phyloP scores from a whole-genome alignment of 2,888 invertebrate genomes.

The Eristalis arbustorum region DNA sequence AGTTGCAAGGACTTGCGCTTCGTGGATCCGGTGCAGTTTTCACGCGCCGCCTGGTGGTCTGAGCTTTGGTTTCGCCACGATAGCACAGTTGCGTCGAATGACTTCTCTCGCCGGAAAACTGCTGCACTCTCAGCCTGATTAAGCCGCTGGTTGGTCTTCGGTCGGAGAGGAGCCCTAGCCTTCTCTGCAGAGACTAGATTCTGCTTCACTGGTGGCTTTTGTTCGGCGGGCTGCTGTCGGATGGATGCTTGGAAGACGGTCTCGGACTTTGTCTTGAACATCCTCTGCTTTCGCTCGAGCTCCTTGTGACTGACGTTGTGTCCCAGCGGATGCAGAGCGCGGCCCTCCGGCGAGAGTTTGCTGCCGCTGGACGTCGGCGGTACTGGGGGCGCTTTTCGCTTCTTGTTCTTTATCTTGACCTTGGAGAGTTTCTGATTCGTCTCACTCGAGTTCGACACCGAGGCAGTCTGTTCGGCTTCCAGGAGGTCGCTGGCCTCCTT shows the following conservation, averaged over 20 bases:
- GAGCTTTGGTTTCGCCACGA: slow-evolving; percentile 47
- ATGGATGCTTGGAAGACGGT: slow-evolving; percentile 78
- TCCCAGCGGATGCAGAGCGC: not conserved
- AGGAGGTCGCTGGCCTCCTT: not conserved
- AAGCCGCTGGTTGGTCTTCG: not conserved
- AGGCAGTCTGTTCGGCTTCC: not conserved
- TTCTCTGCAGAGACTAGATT: not conserved
- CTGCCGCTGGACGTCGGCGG: slow-evolving; percentile 75
- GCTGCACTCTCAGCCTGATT: not conserved
- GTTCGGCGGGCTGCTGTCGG: not conserved
- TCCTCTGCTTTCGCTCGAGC: slow-evolving; percentile 76
- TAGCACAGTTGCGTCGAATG: slow-evolving; percentile 73
- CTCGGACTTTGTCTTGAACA: slow-evolving; percentile 89
- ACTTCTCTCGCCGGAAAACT: slow-evolving; percentile 73
- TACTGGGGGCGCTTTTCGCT: slow-evolving; percentile 87
- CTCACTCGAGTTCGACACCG: slow-evolving; percentile 26
- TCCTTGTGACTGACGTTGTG: not conserved
- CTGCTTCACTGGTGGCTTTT: not conserved
- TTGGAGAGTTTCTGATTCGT: slow-evolving; percentile 72
- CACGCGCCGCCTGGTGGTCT: not conserved
- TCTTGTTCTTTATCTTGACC: slow-evolving; percentile 82
- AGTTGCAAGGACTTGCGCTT: slow-evolving; percentile 18
- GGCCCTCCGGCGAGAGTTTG: slow-evolving; percentile 80
- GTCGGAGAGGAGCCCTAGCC: not conserved
- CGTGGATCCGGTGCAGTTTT: not conserved